Conservation (phyloP, 2,113 vertebrate species). For the Rhombomys opimus region DNA sequence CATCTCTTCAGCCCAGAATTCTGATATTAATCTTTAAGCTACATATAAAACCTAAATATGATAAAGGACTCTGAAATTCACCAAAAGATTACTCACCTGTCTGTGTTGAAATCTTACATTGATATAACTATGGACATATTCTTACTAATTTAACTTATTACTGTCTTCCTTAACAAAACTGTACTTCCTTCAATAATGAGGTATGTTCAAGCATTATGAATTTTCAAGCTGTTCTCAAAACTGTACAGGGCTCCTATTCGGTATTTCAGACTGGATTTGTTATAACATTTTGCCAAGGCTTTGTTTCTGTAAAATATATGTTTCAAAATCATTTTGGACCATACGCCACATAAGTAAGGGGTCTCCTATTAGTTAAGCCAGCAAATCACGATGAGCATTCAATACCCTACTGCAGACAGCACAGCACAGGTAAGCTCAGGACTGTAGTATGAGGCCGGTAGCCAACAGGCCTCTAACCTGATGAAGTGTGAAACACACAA, state of each 20-base stretch:
- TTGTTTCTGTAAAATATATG: not conserved
- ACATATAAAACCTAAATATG: not conserved
- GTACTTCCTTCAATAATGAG: not conserved
- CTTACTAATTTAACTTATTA: slow-evolving; percentile 1
- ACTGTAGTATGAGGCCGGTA: not conserved
- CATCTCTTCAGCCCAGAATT: not conserved
- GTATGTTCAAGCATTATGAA: not conserved
- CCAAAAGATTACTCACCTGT: not conserved
- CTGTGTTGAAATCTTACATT: not conserved
- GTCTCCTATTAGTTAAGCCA: not conserved
- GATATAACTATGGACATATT: not conserved
- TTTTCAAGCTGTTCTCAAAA: not conserved
- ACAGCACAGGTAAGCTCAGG: not conserved
- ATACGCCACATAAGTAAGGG: not conserved
- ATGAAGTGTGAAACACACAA: not conserved
- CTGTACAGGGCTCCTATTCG: not conserved
- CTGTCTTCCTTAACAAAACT: slow-evolving; percentile 11
- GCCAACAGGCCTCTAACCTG: not conserved
- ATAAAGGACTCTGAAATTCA: not conserved
- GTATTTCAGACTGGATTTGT: not conserved
- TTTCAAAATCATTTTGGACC: not conserved
- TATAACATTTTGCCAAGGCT: not conserved
- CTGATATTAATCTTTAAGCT: not conserved
- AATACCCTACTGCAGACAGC: accelerated
- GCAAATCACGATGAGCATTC: not conserved